Evolutionary conservation across 2,113 vertebrate genomes (phyloP).

Genomic region (Pheucticus melanocephalus): DNA sequence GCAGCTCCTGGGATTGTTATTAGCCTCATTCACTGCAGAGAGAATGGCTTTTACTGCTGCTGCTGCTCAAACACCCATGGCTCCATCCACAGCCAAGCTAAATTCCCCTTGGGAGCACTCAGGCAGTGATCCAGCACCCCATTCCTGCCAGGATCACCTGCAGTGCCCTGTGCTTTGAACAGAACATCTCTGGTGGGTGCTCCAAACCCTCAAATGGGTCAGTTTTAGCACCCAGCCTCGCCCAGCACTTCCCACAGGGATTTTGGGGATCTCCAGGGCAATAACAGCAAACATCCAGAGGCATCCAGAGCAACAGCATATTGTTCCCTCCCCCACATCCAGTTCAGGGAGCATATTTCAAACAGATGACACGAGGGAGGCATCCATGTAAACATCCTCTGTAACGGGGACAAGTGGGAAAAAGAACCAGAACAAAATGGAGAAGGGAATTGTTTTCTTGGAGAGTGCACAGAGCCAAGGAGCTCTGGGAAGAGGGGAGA

Average conservation of each 20-base stretch:
- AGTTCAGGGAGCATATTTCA: constrained; percentile 30
- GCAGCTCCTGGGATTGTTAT: neutral
- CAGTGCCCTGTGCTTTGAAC: neutral
- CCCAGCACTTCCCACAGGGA: neutral
- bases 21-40: neutral
- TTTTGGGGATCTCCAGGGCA: neutral
- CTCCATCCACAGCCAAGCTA: neutral
- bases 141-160: neutral
- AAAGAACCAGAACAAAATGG: constrained; percentile 14
- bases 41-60: neutral
- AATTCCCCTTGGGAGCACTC: neutral
- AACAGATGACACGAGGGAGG: constrained; percentile 43
- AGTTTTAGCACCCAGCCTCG: neutral
- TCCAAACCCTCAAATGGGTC: neutral
- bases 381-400: constrained; percentile 28
- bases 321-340: neutral
- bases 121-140: neutral
- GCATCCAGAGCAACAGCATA: neutral
- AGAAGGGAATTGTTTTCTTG: neutral
- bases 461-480: neutral
- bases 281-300: constrained; percentile 17
- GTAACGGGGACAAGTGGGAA: neutral
- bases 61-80: neutral
- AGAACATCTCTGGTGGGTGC: neutral
- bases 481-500: neutral